Base-by-base conservation (phyloP, 2,797 vertebrate genomes). In the Rhyacichthys aspro region DNA sequence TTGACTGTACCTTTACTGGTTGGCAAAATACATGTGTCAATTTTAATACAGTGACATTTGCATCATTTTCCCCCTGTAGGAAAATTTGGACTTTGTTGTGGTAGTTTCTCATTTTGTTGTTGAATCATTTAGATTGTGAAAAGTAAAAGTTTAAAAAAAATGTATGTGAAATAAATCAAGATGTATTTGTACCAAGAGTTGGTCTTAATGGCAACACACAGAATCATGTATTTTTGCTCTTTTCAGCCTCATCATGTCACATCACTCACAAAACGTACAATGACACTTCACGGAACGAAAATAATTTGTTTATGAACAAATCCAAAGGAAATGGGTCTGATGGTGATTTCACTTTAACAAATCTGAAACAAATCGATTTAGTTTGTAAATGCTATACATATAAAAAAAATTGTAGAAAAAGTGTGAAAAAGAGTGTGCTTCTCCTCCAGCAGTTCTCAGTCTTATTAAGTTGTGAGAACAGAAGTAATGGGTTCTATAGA, bases 101-200 rank as follows among this genome's bases (percentile, higher is more conserved):
- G 91, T 93, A 94, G 92, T 92, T 92, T 84, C 78, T 91, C 92
- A 94, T 94, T 94, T 93, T 91, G 91, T 92, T 91, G 92, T 93
- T 92, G 79, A 91, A 91, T 92, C 92, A 93, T 93, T 92, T 93
- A 93, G 91, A 94, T 90, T 92, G 92, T 93, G 90, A 90, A 91
- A 85, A 90, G 80, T 88, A 78, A 76, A 88, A 91, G 86, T 57
- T 74, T 11, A 72, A 59, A 80, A 85, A 87, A 81, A 79, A 88
- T 93, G 90, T 93, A 93, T 92, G 93, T 93, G 90, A 86, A 93
- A 93, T 93, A 93, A 94, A 94, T 79, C 86, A 90, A 89, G 85
- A 92, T 92, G 91, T 89, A 92, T 94, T 93, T 94, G 92, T 93
- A 91, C 58, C 52, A 72, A 28, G 82, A 47, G 80, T 86, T 67